These are phyloP conservation scores for Opisthocomus hoazin DNA, from an alignment of 2,113 vertebrate genomes.

Conservation along the genomic window DNA sequence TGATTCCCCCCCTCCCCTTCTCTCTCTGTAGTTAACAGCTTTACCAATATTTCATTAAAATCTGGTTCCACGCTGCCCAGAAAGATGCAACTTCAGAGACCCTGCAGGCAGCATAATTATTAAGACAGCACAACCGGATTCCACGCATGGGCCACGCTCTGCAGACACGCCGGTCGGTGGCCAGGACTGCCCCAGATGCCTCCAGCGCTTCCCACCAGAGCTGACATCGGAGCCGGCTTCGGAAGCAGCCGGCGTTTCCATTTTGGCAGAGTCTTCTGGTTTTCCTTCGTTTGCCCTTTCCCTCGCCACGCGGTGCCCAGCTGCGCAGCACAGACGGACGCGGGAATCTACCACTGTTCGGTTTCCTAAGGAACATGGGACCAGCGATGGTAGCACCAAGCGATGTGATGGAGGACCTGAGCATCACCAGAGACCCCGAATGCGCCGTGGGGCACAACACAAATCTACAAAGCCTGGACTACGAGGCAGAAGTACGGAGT, in stretches of 20 bases:
- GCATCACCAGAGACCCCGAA: not conserved
- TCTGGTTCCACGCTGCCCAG: conserved; percentile 3
- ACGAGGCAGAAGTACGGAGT: not conserved
- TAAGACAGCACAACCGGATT: conserved; percentile 37
- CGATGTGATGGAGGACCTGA: not conserved
- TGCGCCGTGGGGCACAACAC: too few species aligned
- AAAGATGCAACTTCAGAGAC: conserved; percentile 18
- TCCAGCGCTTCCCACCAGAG: not conserved
- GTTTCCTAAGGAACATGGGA: not conserved
- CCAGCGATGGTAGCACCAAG: not conserved
- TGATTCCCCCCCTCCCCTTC: not conserved
- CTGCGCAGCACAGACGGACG: not conserved
- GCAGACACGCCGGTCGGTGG: conserved; percentile 9
- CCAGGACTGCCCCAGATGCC: not conserved
- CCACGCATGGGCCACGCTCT: not conserved
- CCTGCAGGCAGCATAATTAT: conserved; percentile 40
- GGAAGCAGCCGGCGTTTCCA: not conserved
- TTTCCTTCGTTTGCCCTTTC: not conserved
- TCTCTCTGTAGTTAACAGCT: conserved; percentile 58
- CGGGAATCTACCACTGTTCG: too few species aligned
- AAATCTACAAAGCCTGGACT: not conserved
- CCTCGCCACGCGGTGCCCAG: not conserved
- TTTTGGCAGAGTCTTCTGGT: not conserved
- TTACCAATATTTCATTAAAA: conserved; percentile 62
- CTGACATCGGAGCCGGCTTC: not conserved